phyloP scores from a whole-genome alignment of 1,140 invertebrate genomes.

The Sesamia nonagrioides region DNA sequence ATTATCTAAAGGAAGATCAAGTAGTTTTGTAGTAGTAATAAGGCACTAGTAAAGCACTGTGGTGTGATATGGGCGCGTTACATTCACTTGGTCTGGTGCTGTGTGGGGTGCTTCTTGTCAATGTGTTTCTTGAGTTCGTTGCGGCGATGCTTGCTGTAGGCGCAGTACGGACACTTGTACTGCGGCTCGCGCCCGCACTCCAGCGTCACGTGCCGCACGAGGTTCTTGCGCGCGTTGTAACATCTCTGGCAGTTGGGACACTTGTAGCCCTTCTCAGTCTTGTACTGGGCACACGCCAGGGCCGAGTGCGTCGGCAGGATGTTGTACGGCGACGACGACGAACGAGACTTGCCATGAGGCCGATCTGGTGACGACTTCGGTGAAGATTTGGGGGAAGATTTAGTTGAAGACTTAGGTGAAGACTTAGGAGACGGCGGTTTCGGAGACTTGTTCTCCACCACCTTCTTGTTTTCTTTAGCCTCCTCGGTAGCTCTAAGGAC shows the following conservation, averaged over 20 bases:
- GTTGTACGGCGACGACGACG: conserved; percentile 61
- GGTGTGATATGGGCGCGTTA: conserved; percentile 37
- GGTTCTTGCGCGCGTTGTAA: conserved; percentile 89
- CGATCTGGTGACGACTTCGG: conserved; percentile 19
- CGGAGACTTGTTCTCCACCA: conserved; percentile 27
- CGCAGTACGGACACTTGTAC: conserved; percentile 90
- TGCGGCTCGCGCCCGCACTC: conserved; percentile 91
- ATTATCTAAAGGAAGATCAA: conserved; percentile 79
- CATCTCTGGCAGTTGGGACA: conserved; percentile 88
- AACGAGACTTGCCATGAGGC: conserved; percentile 46
- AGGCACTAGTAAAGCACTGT: conserved; percentile 48
- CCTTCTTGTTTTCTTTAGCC: conserved; percentile 71
- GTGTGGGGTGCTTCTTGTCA: conserved; percentile 84
- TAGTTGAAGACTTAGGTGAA: conserved; percentile 11
- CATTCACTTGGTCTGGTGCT: conserved; percentile 47
- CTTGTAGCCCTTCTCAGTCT: conserved; percentile 82
- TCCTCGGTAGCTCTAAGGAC: conserved; percentile 56
- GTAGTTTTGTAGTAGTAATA: conserved; percentile 49
- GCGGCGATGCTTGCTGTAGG: conserved; percentile 85
- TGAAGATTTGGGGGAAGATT: not conserved
- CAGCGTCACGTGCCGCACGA: conserved; percentile 89
- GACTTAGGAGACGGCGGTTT: not conserved
- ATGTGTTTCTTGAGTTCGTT: conserved; percentile 88
- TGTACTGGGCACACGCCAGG: conserved; percentile 79
- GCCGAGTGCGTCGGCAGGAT: conserved; percentile 65